These are phyloP conservation scores for Syndactyla subalaris DNA, from an alignment of 2,797 vertebrate genomes.

Conservation along the genomic window DNA sequence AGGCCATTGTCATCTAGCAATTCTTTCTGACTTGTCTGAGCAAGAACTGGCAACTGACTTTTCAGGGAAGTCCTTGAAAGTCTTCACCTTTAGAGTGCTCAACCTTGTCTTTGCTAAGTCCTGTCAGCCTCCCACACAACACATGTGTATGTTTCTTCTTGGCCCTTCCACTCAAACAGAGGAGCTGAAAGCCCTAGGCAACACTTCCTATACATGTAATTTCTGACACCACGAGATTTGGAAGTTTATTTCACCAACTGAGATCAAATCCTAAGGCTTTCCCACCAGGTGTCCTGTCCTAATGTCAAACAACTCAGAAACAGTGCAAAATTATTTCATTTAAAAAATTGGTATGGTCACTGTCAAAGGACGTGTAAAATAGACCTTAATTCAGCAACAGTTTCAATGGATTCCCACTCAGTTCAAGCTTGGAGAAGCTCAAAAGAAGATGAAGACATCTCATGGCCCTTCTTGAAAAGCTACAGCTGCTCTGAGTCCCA, in stretches of 20 bases:
- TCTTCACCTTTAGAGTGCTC: background rate
- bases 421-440: background rate
- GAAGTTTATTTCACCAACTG: background rate
- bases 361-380: background rate
- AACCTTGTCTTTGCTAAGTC: background rate
- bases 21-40: background rate
- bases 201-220: background rate
- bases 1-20: background rate
- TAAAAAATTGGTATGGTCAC: background rate
- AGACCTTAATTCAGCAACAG: background rate
- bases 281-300: background rate
- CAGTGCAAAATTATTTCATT: background rate
- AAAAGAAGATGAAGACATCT: background rate
- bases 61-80: background rate
- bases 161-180: background rate
- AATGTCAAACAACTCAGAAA: background rate
- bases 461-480: background rate
- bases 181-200: background rate
- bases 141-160: rapidly evolving
- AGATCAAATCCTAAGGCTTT: background rate
- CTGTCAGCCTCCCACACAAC: background rate
- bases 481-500: background rate
- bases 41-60: background rate
- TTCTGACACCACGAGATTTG: background rate
- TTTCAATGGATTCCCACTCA: background rate